Conservation (phyloP, 2,888 invertebrate genomes). For the Aleiodes testaceus region DNA sequence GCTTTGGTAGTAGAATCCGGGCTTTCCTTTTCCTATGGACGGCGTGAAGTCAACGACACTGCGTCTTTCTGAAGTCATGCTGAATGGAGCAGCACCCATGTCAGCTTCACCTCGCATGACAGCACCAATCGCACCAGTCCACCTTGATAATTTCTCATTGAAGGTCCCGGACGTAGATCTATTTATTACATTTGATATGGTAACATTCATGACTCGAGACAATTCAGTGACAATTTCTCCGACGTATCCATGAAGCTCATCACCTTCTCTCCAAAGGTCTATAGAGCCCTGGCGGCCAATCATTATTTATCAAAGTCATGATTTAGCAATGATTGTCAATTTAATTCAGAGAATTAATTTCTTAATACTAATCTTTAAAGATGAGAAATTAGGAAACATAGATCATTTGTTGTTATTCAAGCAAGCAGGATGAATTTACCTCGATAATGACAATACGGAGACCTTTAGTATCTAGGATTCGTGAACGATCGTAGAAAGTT, state of each 20-base stretch:
- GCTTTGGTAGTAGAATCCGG: slow-evolving; percentile 57
- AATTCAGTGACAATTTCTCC: slow-evolving; percentile 58
- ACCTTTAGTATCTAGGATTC: too few relatives aligned
- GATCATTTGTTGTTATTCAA: too few relatives aligned
- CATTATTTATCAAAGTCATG: background rate
- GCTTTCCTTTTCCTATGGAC: slow-evolving; percentile 54
- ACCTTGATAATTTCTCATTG: slow-evolving; percentile 44
- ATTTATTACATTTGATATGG: slow-evolving; percentile 35
- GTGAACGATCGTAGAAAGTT: too few relatives aligned
- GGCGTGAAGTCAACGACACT: slow-evolving; percentile 60
- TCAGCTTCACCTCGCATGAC: slow-evolving; percentile 54
- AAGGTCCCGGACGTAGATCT: slow-evolving; percentile 54
- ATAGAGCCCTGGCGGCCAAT: slow-evolving; percentile 14
- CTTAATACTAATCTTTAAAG: too few relatives aligned
- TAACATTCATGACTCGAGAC: slow-evolving; percentile 59
- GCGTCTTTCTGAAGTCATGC: slow-evolving; percentile 56
- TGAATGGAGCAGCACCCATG: slow-evolving; percentile 59
- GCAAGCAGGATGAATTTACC: too few relatives aligned
- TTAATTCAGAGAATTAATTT: background rate
- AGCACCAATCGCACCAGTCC: slow-evolving; percentile 61
- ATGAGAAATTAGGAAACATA: too few relatives aligned
- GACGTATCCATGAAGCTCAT: slow-evolving; percentile 52
- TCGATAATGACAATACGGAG: too few relatives aligned
- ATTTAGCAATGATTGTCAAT: too few relatives aligned
- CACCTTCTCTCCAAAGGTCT: slow-evolving; percentile 44